These are phyloP conservation scores for Megalonaias nervosa DNA, from an alignment of 1,140 invertebrate genomes.

Conservation along the genomic window DNA sequence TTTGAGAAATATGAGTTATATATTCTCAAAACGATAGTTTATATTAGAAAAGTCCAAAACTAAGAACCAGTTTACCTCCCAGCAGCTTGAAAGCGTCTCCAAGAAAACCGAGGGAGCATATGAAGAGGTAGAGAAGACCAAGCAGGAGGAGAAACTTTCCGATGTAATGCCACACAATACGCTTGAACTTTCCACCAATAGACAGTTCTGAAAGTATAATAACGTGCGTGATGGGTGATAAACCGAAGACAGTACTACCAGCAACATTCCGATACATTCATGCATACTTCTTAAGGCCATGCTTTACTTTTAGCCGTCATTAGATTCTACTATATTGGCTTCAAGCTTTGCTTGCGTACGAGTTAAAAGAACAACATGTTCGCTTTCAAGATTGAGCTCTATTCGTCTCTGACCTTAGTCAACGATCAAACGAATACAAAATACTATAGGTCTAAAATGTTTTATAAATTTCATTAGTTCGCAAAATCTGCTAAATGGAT, in stretches of 20 bases:
- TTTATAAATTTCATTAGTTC: no score
- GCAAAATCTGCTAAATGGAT: not conserved
- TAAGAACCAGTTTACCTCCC: conserved; percentile 68
- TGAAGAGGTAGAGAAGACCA: conserved; percentile 75
- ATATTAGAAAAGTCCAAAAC: not conserved
- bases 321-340: not conserved
- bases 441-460: no score
- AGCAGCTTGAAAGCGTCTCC: conserved; percentile 75
- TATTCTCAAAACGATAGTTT: no score
- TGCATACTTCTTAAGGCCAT: not conserved
- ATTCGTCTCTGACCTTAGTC: no score
- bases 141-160: conserved; percentile 67
- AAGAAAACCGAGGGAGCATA: conserved; percentile 76
- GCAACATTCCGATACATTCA: not conserved
- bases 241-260: not conserved
- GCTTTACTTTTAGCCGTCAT: not conserved
- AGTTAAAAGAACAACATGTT: no score
- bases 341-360: not conserved
- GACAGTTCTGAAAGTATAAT: conserved; percentile 13
- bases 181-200: conserved; percentile 1
- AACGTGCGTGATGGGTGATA: not conserved
- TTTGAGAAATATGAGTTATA: no score
- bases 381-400: no score
- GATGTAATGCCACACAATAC: conserved; percentile 17
- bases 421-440: no score